Conservation (phyloP, 2,888 invertebrate genomes). For the Rhamphomyia laevipes region DNA sequence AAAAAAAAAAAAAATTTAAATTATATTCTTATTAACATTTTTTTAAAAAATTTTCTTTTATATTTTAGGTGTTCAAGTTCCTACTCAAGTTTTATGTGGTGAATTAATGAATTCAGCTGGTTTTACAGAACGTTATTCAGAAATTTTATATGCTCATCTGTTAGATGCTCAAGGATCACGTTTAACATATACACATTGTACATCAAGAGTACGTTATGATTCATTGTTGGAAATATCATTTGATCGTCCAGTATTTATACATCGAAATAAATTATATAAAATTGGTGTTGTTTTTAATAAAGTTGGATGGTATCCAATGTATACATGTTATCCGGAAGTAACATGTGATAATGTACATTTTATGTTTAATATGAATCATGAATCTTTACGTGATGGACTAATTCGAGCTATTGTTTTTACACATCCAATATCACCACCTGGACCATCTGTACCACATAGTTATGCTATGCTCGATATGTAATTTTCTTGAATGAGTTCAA, state of each 20-base stretch:
- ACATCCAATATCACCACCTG: slow-evolving; percentile 27
- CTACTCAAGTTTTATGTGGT: slow-evolving; percentile 51
- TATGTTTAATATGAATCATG: slow-evolving; percentile 61
- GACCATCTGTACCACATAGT: slow-evolving; percentile 17
- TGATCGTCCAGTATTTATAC: slow-evolving; percentile 67
- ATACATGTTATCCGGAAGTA: slow-evolving; percentile 54
- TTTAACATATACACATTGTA: slow-evolving; percentile 72
- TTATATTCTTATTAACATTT: slow-evolving; percentile 2
- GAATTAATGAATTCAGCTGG: slow-evolving; percentile 33
- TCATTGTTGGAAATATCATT: slow-evolving; percentile 68
- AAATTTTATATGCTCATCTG: slow-evolving; percentile 69
- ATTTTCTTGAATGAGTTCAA: no score
- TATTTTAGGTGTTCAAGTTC: slow-evolving; percentile 54
- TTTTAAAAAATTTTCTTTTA: neutral
- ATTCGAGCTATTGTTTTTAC: slow-evolving; percentile 69
- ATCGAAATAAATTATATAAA: slow-evolving; percentile 57
- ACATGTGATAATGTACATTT: slow-evolving; percentile 58
- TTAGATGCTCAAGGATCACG: slow-evolving; percentile 68
- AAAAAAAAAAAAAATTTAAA: slow-evolving; percentile 37
- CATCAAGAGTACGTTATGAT: slow-evolving; percentile 60
- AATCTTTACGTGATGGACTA: slow-evolving; percentile 63
- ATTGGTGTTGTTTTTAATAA: slow-evolving; percentile 75
- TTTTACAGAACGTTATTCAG: slow-evolving; percentile 48
- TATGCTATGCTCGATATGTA: neutral
- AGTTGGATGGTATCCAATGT: slow-evolving; percentile 70